Evolutionary conservation across 2,113 vertebrate species (phyloP), one percentile per base, ranked within the genome.

Genomic region (Pelusios castaneus): DNA sequence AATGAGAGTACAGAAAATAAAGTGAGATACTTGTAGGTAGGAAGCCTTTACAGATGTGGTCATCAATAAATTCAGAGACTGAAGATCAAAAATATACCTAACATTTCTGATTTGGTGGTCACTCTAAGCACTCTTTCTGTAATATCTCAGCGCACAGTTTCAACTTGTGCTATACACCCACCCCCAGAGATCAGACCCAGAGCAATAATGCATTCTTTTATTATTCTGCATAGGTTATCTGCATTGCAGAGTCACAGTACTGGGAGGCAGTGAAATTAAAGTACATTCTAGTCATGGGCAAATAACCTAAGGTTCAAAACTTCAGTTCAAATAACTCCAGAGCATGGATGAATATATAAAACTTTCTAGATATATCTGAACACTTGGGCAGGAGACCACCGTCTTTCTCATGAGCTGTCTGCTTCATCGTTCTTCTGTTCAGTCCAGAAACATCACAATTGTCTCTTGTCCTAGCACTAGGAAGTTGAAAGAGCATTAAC

Each of bases 1-100:
- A 95, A 97, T 87, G 84, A 93, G 82, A 96, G 93, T 87, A 56
- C 82, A 96, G 87, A 90, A 95, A 93, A 70, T 25, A 73, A 88
- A 94, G 80, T 86, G 25, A 25, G 24, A 45, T 76, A 41, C 24
- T 92, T 91, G 90, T 94, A 95, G 51, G 83, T 94, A 87, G 89
- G 51, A 93, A 77, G 17, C 70, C 94, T 87, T 89, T 75, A 25
- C 11, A 43, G 73, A 45, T 41, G 27, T 45, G 25, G 24, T 76
- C 38, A 76, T 76, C 41, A 27, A 3, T 76, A 91, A 84, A 75
- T 82, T 88, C 94, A 89, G 84, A 82, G 82, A 89, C 90, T 75
- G 94, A 92, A 84, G 89, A 95, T 82, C 41, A 95, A 95, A 89
- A 29, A 1, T 84, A 91, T 60, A 67, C 73, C 77, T 82, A 43